Evolutionary conservation across 2,888 invertebrate species (phyloP), one percentile per base, ranked within the genome.

Genomic region (Altica lythri): DNA sequence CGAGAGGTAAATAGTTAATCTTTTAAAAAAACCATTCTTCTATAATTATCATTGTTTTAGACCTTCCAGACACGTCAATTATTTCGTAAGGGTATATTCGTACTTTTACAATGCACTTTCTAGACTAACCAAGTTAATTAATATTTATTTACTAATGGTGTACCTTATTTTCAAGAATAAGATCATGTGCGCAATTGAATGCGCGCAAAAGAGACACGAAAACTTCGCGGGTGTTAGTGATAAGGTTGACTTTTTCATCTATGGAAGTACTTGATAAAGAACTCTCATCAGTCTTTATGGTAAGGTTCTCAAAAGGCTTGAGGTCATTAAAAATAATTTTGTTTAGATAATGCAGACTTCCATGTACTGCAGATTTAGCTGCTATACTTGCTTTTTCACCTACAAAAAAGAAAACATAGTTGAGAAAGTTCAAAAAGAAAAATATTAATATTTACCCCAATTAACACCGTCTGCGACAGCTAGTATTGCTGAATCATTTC

Each of bases 391-490:
- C 89, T 68, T 90, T 90, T 71, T 90, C 88, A 55, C 83, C 83
- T 83, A 57, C 35, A 69, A 70, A 22, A 34, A 22, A 22, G 22
- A 22, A 22, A 22, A 22, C 22, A 22, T n/a, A n/a, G n/a, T n/a
- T n/a, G n/a, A 22, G 4, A 22, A 22, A 22, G 22, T 22, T 22
- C 8, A 8, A 27, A 27, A 4, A 8, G n/a, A 27, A n/a, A 27
- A n/a, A n/a, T n/a, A 22, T 22, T 22, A n/a, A 8, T 9, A 16
- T 10, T 34, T 40, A 75, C 93, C 93, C 93, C 93, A 94, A 77
- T 94, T 93, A 1, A 93, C 93, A 16, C 93, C 93, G 77, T 93
- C 93, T 2, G 92, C 93, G 52, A 94, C 81, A 9, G 89, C 88
- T 73, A 93, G 78, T 52, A 92, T 81, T 10, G 88, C 86, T 57